Conservation (phyloP, 2,888 invertebrate genomes). For the Agrotis puta region DNA sequence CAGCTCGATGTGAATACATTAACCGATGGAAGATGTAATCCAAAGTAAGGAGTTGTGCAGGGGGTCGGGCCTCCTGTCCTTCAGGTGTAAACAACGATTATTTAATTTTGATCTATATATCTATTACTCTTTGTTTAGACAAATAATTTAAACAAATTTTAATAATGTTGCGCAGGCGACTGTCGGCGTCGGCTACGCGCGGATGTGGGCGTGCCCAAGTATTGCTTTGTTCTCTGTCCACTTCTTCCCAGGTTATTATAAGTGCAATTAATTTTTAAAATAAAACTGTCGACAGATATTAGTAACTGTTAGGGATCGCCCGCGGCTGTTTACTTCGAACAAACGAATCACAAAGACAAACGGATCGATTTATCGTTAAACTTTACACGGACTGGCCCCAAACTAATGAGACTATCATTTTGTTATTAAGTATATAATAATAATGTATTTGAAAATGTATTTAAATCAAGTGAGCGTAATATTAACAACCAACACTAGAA, state of each 20-base stretch:
- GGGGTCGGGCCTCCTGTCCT: constrained; percentile 5
- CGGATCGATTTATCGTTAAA: constrained; percentile 30
- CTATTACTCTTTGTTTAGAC: constrained; percentile 22
- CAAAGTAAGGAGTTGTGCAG: not conserved
- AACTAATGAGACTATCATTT: constrained; percentile 3
- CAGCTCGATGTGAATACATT: constrained; percentile 37
- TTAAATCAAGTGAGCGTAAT: not conserved
- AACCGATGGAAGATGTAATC: constrained; percentile 18
- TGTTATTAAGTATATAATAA: not conserved
- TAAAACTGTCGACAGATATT: constrained; percentile 45
- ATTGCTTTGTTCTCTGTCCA: constrained; percentile 44
- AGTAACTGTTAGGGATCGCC: constrained; percentile 25
- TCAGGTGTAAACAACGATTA: constrained; percentile 26
- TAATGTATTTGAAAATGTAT: no score
- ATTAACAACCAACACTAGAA: not conserved
- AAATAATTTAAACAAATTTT: constrained; percentile 28
- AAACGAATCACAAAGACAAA: constrained; percentile 35
- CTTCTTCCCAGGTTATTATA: constrained; percentile 33
- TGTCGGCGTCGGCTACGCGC: no score
- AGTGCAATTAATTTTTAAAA: constrained; percentile 50
- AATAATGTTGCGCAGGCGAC: not conserved
- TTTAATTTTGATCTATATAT: constrained; percentile 22
- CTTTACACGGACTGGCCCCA: not conserved
- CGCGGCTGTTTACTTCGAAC: constrained; percentile 32
- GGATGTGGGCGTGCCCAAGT: constrained; percentile 33